Conservation (phyloP, 2,888 invertebrate genomes). For the Galerucella pusilla region DNA sequence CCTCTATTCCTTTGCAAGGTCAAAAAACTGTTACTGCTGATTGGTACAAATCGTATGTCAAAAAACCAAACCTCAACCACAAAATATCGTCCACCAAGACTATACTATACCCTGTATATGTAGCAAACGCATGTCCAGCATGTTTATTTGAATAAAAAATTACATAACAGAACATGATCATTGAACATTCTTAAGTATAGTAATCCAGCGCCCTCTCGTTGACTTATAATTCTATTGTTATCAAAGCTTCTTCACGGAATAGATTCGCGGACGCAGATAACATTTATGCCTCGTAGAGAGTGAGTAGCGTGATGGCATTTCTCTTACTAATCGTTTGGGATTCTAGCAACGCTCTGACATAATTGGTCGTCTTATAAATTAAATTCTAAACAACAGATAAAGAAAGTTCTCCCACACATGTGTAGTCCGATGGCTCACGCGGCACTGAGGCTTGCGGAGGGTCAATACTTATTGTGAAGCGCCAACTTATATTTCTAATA, state of each 20-base stretch:
- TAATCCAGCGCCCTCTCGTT: not conserved
- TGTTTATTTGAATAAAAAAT: not conserved
- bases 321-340: conserved; percentile 41
- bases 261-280: conserved; percentile 39
- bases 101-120: too few relatives aligned
- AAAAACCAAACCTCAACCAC: too few relatives aligned
- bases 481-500: too few relatives aligned
- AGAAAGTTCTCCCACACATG: conserved; percentile 17
- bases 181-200: not conserved
- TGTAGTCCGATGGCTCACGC: not conserved
- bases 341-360: conserved; percentile 34
- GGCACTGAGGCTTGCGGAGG: too few relatives aligned
- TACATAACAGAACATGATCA: not conserved
- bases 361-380: conserved; percentile 38
- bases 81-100: too few relatives aligned
- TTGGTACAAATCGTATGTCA: too few relatives aligned
- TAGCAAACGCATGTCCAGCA: not conserved
- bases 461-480: too few relatives aligned
- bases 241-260: conserved; percentile 38
- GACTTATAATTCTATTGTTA: not conserved
- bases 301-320: conserved; percentile 46
- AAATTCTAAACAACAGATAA: conserved; percentile 17
- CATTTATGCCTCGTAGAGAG: conserved; percentile 2
- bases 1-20: too few relatives aligned
- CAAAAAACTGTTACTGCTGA: too few relatives aligned